phyloP scores from a whole-genome alignment of 2,888 invertebrate genomes.

The Platycheirus albimanus region DNA sequence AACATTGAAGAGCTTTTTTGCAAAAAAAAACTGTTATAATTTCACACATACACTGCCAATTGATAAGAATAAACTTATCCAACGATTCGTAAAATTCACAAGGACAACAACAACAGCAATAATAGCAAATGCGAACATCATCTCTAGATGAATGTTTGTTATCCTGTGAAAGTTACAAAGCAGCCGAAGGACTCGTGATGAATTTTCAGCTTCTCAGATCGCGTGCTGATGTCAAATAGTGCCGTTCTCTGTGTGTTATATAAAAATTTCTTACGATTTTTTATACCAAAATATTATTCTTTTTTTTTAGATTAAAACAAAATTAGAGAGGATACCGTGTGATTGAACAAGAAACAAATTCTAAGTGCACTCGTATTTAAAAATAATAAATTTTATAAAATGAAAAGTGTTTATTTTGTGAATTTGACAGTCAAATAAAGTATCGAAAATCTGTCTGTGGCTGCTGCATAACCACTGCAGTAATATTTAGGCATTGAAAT shows the following conservation, averaged over 20 bases:
- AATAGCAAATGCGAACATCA: conserved; percentile 59
- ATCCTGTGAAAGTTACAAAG: conserved; percentile 69
- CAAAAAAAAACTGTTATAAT: conserved; percentile 65
- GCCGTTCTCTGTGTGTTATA: conserved; percentile 67
- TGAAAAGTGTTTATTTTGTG: conserved; percentile 22
- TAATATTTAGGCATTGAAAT: conserved; percentile 64
- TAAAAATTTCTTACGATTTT: conserved; percentile 32
- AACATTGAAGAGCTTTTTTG: conserved; percentile 58
- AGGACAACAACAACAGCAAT: conserved; percentile 55
- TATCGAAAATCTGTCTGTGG: conserved; percentile 21
- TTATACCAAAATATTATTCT: conserved; percentile 26
- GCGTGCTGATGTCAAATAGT: conserved; percentile 73
- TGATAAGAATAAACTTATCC: conserved; percentile 69
- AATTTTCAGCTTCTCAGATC: conserved; percentile 72
- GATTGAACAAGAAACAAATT: conserved; percentile 44
- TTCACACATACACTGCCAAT: conserved; percentile 45
- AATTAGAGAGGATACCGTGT: conserved; percentile 53
- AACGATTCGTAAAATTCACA: conserved; percentile 54
- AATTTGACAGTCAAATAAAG: conserved; percentile 18
- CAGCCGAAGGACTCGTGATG: conserved; percentile 64
- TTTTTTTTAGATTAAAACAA: neutral
- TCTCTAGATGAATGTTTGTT: conserved; percentile 73
- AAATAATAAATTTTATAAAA: conserved; percentile 3
- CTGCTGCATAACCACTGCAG: conserved; percentile 73
- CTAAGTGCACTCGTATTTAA: conserved; percentile 28